Base-by-base conservation (phyloP, 2,113 vertebrate species). In the Centropus unirufus region DNA sequence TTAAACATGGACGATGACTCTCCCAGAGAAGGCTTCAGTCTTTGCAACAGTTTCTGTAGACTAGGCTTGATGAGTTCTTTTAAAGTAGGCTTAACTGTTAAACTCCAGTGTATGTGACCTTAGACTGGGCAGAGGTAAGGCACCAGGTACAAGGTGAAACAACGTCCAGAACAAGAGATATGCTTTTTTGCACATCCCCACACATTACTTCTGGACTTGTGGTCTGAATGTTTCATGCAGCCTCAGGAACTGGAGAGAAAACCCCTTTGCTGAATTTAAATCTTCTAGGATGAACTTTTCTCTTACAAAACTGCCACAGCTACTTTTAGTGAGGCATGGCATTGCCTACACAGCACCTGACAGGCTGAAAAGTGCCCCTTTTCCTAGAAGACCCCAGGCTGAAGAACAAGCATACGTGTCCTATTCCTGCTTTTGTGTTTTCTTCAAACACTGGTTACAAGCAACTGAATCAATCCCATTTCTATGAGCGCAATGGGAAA, bases 111-210 rank as follows among this genome's bases (percentile, higher is more conserved):
- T 83, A 42, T 21, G 34, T 47, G 40, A 91, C 68, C 74, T 83
- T 89, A 34, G 58, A 78, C 42, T 62, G 44, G 77, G 82, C 55
- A 94, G 82, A 88, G 62, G 87, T 97, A 96, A 96, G 95, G 93
- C 96, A 95, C 93, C 83, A 93, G 89, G 78, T 94, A 51, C 30
- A 89, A 64, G 73, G 46, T 72, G 93, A 84, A 95, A 61, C 49
- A 68, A 63, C 49, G 90, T 68, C 61, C 30, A 87, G 8, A 88
- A n/a, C 70, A 75, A 83, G 57, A 90, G 47, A 91, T 64, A 49
- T 30, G n/a, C 66, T 82, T 89, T 72, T 72, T 26, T 83, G 66
- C 40, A 57, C 36, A 52, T 91, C 19, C 83, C 57, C 49, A 64
- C 36, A 47, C 9, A 68, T 12, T 17, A 29, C 21, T 72, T 64